These are phyloP conservation scores for Tarsius wallacei DNA, from an alignment of 2,797 vertebrate genomes.

Conservation along the genomic window DNA sequence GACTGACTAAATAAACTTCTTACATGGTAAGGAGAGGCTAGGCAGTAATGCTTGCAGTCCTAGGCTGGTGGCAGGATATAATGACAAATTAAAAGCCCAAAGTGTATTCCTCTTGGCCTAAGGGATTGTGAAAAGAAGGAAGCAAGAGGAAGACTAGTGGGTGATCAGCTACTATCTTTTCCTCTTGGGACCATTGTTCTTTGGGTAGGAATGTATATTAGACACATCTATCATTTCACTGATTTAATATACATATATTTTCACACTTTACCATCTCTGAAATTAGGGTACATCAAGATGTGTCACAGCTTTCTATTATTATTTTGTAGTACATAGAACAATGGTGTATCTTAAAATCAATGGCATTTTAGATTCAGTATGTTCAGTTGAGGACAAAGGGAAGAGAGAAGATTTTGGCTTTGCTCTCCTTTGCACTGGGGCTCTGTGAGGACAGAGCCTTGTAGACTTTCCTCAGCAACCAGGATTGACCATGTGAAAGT, in stretches of 20 bases:
- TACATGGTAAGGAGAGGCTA: neutral
- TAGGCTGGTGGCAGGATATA: neutral
- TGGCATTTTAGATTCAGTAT: neutral
- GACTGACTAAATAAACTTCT: neutral
- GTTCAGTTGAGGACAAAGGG: neutral
- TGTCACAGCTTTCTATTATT: neutral
- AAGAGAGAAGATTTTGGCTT: neutral
- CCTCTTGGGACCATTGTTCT: neutral
- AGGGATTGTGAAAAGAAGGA: neutral
- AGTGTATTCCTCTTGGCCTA: neutral
- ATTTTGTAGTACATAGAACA: neutral
- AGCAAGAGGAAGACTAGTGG: neutral
- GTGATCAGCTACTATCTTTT: neutral
- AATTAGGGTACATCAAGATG: neutral
- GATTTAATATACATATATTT: neutral
- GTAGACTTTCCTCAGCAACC: neutral
- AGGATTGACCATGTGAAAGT: neutral
- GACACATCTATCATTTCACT: neutral
- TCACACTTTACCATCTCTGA: neutral
- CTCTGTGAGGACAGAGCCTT: neutral
- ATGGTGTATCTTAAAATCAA: neutral
- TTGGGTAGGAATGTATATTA: neutral
- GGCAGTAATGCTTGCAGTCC: neutral
- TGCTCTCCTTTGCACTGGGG: neutral
- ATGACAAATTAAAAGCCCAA: neutral